Conservation (phyloP, 2,888 invertebrate genomes). For the Diplazon laetatorius region DNA sequence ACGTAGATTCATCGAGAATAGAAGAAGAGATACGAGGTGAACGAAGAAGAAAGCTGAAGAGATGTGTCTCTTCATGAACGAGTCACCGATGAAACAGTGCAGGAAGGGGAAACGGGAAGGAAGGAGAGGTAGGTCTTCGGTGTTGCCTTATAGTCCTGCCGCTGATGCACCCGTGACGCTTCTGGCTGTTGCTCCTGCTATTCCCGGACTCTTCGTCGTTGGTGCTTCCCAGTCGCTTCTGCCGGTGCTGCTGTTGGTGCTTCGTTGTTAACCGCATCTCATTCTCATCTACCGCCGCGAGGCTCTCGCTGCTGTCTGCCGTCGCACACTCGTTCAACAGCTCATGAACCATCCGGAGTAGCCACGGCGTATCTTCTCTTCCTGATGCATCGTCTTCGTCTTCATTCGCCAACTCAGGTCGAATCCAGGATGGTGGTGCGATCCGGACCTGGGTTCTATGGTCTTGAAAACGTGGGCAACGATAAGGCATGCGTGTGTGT, state of each 20-base stretch:
- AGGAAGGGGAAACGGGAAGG: no score
- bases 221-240: conserved; percentile 54
- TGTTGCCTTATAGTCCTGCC: conserved; percentile 23
- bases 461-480: conserved; percentile 29
- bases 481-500: no score
- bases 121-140: conserved; percentile 30
- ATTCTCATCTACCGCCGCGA: conserved; percentile 42
- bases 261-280: conserved; percentile 42
- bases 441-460: conserved; percentile 8
- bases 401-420: no score
- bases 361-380: conserved; percentile 51
- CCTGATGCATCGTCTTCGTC: conserved; percentile 1
- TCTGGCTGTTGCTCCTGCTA: conserved; percentile 66
- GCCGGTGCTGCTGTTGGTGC: conserved; percentile 43
- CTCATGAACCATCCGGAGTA: conserved; percentile 62
- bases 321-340: conserved; percentile 64
- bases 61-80: conserved; percentile 25
- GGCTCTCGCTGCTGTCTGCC: conserved; percentile 43
- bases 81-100: no score
- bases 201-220: conserved; percentile 43
- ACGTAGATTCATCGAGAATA: conserved; percentile 45
- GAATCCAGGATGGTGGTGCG: conserved; percentile 16
- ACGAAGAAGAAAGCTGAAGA: conserved; percentile 64
- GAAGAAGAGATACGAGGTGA: conserved; percentile 51
- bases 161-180: conserved; percentile 52